Base-by-base conservation (phyloP, 2,113 vertebrate species). In the Ameiurus melas region DNA sequence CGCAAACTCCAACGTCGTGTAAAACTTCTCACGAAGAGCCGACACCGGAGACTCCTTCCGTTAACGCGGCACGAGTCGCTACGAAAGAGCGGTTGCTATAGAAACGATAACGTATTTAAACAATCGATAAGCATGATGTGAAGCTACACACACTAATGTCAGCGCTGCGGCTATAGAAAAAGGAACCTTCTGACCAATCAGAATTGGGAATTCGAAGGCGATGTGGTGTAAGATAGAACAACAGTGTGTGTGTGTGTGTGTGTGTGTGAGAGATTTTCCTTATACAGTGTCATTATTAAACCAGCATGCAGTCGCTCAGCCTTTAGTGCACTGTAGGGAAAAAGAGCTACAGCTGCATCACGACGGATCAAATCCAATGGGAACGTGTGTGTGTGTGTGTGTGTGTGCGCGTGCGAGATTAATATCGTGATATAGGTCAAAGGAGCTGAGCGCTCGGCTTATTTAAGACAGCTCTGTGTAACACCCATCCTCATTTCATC, bases 401-500 rank as follows among this genome's bases (percentile, higher is more conserved):
- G 47, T n/a, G 75, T 16, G 14, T 0, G 47, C 3, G 47, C 7
- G 33, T 0, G 47, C 25, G 13, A 85, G 55, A 90, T 85, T 85
- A 85, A 85, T 57, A 85, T 85, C 82, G 36, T 77, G 88, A 90
- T 86, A 83, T 88, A 90, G 84, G 89, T 88, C 89, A 90, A 84
- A 88, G 84, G 84, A 84, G 66, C 68, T 79, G 84, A 88, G 70
- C 86, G 19, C 86, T 70, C 62, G 30, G 88, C 25, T 81, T 85
- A 84, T 89, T 78, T 86, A 62, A 83, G 57, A 81, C 5, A 47
- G 73, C 22, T 80, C 62, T 55, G 86, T 62, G 84, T 3, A 22
- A 60, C 19, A 2, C 57, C 64, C 55, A 60, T 39, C 30, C 58
- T 83, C 57, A 64, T 47, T 64, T 83, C 81, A 25, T 62, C 20